Conservation (phyloP, 2,113 vertebrate genomes). For the Pica pica region DNA sequence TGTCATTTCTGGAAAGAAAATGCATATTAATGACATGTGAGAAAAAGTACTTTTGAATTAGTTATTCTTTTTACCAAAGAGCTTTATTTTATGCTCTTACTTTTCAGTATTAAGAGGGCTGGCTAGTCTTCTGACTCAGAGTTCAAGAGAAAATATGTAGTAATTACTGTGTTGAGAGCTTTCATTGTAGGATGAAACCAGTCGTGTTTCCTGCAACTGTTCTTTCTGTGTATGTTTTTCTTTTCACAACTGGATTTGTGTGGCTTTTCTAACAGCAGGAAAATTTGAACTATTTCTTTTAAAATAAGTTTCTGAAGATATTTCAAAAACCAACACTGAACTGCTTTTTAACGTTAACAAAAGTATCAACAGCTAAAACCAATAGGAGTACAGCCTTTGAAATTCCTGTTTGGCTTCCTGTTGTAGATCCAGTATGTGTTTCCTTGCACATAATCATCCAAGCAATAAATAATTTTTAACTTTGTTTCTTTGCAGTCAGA, state of each 20-base stretch:
- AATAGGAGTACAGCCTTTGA: background rate
- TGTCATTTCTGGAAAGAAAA: slow-evolving; percentile 3
- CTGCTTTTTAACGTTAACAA: background rate
- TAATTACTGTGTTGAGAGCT: background rate
- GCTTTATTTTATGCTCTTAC: background rate
- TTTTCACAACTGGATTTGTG: background rate
- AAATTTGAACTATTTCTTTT: background rate
- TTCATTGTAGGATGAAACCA: background rate
- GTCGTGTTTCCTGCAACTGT: background rate
- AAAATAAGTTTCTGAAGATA: background rate
- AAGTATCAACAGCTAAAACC: background rate
- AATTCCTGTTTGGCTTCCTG: background rate
- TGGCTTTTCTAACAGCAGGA: background rate
- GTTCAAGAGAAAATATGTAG: background rate
- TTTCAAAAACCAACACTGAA: background rate
- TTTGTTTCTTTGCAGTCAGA: background rate
- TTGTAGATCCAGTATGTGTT: background rate
- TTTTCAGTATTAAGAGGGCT: background rate
- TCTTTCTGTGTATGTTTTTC: background rate
- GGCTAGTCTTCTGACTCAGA: background rate
- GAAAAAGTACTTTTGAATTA: background rate
- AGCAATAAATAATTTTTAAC: background rate
- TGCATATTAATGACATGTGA: background rate
- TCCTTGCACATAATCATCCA: background rate
- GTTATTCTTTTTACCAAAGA: background rate